Conservation (phyloP, 2,113 vertebrate species). For the Clarias gariepinus region DNA sequence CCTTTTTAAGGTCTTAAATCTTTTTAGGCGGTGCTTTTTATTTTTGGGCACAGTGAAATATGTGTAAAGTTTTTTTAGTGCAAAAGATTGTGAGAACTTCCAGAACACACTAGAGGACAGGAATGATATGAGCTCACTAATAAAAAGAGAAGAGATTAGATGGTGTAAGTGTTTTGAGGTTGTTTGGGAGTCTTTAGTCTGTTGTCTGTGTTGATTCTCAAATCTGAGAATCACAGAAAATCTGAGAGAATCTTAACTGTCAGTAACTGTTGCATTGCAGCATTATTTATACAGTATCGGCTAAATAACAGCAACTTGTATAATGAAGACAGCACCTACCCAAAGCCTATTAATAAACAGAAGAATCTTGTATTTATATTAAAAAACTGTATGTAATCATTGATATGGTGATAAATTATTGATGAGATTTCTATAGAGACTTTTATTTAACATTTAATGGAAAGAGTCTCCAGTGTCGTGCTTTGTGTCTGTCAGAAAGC, state of each 20-base stretch:
- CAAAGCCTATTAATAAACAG: neutral
- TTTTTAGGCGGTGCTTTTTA: neutral
- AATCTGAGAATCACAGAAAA: neutral
- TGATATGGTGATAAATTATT: neutral
- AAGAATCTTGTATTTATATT: no score
- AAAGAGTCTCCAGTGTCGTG: neutral
- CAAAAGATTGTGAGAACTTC: neutral
- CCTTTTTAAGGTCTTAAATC: neutral
- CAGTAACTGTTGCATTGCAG: neutral
- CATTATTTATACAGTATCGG: neutral
- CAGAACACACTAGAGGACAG: neutral
- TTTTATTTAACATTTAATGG: neutral
- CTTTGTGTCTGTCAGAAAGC: neutral
- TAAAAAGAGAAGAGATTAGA: neutral
- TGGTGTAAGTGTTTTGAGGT: neutral
- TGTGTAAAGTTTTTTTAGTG: neutral
- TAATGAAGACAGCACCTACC: neutral
- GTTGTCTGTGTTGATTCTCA: neutral
- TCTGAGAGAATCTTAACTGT: neutral
- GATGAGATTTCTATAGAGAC: neutral
- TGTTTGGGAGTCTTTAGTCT: neutral
- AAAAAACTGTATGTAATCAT: neutral
- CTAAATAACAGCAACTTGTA: neutral
- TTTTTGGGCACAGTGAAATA: neutral
- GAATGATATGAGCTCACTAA: no score